Base-by-base conservation (phyloP, 2,888 invertebrate genomes). In the Dioctria rufipes region DNA sequence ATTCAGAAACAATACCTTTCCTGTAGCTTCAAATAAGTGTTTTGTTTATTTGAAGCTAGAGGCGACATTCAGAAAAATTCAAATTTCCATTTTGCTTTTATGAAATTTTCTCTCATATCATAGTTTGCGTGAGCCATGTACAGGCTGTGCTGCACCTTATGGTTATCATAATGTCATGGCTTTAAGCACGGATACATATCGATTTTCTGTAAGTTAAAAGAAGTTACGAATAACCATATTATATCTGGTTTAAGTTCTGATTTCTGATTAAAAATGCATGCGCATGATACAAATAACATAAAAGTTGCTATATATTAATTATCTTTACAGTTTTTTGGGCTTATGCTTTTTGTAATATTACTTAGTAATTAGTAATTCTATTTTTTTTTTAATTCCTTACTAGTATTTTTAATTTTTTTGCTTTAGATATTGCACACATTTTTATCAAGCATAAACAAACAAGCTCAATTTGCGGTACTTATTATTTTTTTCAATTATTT, bases 101-200 rank as follows among this genome's bases (percentile, higher is more conserved):
- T 8, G n/a, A 6, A 39, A 51, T 51, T 71, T 51, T 46, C 8
- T 46, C 40, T 51, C 51, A 46, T 51, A 37, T 66, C 66, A 69
- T 86, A 95, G 94, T 90, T 91, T 95, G 88, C 88, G 89, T 85
- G 92, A 92, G 87, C 95, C 95, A 83, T 95, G 94, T 86, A 87
- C 90, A 75, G 93, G 92, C 83, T 99, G 99, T 91, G 97, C 95
- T 83, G 95, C 97, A 84, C 98, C 99, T 40, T 99, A 99, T 89
- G 98, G 98, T 86, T 99, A 94, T 91, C 94, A 94, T 88, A 96
- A 99, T 90, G 95, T 97, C 88, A 96, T 99, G 95, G 92, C 92
- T 85, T 92, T 99, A 84, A 96, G 95, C 87, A 93, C 92, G 86
- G 93, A 98, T 88, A 95, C 97, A 11, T 88, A 91, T 86, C 90